These are phyloP conservation scores for Oryzias sinensis DNA, from an alignment of 2,797 vertebrate species.

Conservation along the genomic window DNA sequence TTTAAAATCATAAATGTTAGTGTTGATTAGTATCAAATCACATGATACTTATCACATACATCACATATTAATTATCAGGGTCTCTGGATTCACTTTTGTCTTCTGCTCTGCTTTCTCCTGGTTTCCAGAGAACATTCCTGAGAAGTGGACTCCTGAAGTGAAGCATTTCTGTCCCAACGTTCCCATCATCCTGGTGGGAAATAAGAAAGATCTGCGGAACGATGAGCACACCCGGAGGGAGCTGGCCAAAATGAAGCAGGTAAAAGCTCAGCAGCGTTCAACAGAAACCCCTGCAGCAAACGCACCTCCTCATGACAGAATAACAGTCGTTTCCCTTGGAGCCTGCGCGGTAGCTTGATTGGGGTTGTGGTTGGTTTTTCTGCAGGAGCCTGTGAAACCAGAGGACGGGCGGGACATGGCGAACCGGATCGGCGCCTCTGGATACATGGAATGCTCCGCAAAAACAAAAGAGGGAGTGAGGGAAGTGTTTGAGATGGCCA, in stretches of 20 bases:
- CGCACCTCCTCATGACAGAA: neutral
- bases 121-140: constrained; percentile 93
- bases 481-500: constrained; percentile 99
- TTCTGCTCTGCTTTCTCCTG: constrained; percentile 6
- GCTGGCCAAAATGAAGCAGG: constrained; percentile 99
- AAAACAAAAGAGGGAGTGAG: constrained; percentile 98
- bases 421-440: constrained; percentile 94
- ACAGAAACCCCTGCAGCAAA: neutral
- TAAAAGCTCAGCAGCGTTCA: constrained; percentile 27
- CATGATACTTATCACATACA: no score
- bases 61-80: no score
- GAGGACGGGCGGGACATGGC: constrained; percentile 98
- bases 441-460: constrained; percentile 99
- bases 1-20: no score
- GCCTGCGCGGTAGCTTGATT: neutral
- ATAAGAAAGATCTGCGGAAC: constrained; percentile 97
- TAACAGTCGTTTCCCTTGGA: constrained; percentile 4
- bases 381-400: constrained; percentile 93
- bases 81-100: constrained; percentile 11
- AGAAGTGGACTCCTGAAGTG: constrained; percentile 98
- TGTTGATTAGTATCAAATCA: no score
- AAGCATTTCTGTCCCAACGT: constrained; percentile 99
- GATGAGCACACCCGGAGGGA: constrained; percentile 96
- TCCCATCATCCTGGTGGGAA: constrained; percentile 97
- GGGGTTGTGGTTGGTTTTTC: neutral